These are phyloP conservation scores for Semaprochilodus insignis DNA, from an alignment of 2,797 vertebrate genomes.

Conservation along the genomic window DNA sequence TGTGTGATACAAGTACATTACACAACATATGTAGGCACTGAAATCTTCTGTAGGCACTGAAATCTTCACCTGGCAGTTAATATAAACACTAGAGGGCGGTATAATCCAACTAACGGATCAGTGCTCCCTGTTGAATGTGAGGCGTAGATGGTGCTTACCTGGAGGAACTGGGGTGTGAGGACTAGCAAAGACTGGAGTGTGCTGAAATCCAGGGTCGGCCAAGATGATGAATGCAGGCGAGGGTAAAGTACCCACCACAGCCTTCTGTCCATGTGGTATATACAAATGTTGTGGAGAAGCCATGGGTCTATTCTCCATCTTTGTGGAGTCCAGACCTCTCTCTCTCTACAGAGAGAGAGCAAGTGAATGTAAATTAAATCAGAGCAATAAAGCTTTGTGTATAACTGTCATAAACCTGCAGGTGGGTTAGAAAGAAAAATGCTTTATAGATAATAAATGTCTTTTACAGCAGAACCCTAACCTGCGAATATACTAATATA, in stretches of 20 bases:
- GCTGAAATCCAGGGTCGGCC: constrained; percentile 76
- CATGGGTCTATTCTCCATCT: background rate
- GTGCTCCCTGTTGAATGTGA: background rate
- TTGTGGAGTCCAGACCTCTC: background rate
- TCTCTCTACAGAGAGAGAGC: background rate
- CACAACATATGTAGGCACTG: no score
- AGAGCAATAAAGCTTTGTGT: background rate
- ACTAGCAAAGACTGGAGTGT: constrained; percentile 81
- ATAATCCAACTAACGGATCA: background rate
- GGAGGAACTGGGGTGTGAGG: background rate
- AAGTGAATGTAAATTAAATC: background rate
- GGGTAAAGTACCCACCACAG: background rate
- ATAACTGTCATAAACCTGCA: background rate
- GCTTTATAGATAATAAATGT: no score
- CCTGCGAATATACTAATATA: no score
- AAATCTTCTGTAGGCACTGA: no score
- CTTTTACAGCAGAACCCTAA: no score
- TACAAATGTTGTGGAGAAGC: background rate
- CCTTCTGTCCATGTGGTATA: background rate
- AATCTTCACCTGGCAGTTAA: no score
- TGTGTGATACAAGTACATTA: no score
- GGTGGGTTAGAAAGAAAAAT: background rate
- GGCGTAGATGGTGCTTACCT: background rate
- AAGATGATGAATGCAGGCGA: constrained; percentile 74
- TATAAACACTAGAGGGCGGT: background rate